A percentile compares a stretch with the other conserved stretches of the same genome.
Evolutionary conservation across 2,888 invertebrate species (phyloP).

Genomic region (Onchidella celtica): DNA sequence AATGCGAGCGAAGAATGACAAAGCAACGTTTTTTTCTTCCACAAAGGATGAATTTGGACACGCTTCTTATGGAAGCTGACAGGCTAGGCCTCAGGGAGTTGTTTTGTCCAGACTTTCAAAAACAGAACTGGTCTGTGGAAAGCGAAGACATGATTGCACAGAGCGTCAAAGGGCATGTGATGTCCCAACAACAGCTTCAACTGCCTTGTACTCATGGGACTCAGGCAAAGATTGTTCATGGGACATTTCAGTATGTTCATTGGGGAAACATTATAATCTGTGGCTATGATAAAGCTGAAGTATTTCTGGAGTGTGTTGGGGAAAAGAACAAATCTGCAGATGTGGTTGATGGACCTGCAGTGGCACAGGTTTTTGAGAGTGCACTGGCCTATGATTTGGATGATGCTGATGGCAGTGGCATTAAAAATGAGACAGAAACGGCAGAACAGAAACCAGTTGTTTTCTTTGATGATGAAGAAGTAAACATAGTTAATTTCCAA

Average conservation of each 20-base stretch:
- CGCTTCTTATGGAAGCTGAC: slow-evolving; percentile 58
- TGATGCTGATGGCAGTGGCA: neutral
- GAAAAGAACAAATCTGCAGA: neutral
- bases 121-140: neutral
- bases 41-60: slow-evolving; percentile 56
- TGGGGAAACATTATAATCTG: slow-evolving; percentile 61
- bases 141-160: slow-evolving; percentile 38
- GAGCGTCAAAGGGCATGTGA: neutral
- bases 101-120: slow-evolving; percentile 40
- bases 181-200: neutral
- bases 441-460: neutral
- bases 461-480: slow-evolving; percentile 64
- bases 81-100: slow-evolving; percentile 55
- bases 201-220: slow-evolving; percentile 4
- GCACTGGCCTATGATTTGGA: neutral
- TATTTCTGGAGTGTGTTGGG: slow-evolving; percentile 51
- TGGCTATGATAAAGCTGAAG: slow-evolving; percentile 66
- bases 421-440: neutral
- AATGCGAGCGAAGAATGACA: too few relatives aligned
- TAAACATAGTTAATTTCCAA: slow-evolving; percentile 59
- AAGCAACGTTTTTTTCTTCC: neutral
- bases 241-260: slow-evolving; percentile 48
- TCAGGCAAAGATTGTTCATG: neutral
- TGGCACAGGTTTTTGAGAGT: slow-evolving; percentile 57
- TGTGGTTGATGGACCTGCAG: slow-evolving; percentile 53